Conservation (phyloP, 2,888 invertebrate species). For the Scaeva pyrastri region DNA sequence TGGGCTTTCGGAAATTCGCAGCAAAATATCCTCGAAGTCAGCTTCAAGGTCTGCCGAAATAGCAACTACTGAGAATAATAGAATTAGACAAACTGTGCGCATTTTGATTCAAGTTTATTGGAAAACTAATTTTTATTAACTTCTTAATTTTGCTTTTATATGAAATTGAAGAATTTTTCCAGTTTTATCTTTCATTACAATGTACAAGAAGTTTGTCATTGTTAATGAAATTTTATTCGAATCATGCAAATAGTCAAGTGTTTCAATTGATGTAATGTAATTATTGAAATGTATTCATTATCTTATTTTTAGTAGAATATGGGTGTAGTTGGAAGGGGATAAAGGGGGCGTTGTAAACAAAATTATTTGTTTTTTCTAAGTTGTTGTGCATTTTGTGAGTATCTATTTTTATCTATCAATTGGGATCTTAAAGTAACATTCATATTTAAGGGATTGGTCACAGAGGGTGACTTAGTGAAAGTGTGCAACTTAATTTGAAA, state of each 20-base stretch:
- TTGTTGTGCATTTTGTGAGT: no score
- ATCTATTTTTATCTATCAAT: no score
- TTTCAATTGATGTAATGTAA: neutral
- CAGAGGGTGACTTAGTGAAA: no score
- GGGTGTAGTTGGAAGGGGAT: no score
- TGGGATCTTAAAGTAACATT: no score
- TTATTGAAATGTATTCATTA: neutral
- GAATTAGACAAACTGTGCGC: conserved; percentile 5
- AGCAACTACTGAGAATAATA: conserved; percentile 20
- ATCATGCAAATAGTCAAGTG: neutral
- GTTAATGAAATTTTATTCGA: neutral
- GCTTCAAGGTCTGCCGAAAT: conserved; percentile 28
- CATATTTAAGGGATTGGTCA: no score
- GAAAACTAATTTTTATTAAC: neutral
- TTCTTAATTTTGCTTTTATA: conserved; percentile 5
- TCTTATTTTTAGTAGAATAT: no score
- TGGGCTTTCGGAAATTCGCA: neutral
- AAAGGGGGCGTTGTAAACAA: no score
- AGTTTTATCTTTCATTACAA: neutral
- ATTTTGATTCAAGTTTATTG: conserved; percentile 1
- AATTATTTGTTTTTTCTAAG: no score
- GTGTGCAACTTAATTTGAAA: no score
- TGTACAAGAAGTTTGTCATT: neutral
- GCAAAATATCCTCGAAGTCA: conserved; percentile 23
- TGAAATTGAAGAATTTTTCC: neutral